Conservation (phyloP, 1,140 invertebrate genomes). For the Drosophila tristis region DNA sequence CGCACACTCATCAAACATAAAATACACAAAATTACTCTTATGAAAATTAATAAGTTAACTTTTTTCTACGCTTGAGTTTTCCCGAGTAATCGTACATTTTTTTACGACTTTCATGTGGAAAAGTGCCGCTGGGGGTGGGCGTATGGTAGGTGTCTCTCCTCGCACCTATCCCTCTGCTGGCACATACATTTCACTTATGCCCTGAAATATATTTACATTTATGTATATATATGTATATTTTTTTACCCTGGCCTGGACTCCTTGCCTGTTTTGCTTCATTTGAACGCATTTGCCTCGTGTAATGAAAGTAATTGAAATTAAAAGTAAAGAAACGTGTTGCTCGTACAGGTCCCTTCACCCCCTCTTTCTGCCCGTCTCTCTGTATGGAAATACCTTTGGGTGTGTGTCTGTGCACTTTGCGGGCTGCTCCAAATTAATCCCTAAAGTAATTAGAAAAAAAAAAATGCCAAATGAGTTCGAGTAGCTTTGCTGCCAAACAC, state of each 20-base stretch:
- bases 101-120: slow-evolving; percentile 51
- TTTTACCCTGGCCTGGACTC: slow-evolving; percentile 19
- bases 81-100: slow-evolving; percentile 29
- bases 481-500: slow-evolving; percentile 32
- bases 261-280: slow-evolving; percentile 67
- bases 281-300: slow-evolving; percentile 72
- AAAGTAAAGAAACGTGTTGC: slow-evolving; percentile 83
- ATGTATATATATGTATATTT: slow-evolving; percentile 16
- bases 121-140: neutral
- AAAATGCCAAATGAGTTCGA: slow-evolving; percentile 71
- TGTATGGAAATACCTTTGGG: slow-evolving; percentile 36
- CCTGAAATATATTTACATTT: slow-evolving; percentile 34
- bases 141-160: neutral
- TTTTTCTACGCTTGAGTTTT: slow-evolving; percentile 67
- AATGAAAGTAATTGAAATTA: slow-evolving; percentile 83
- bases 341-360: slow-evolving; percentile 21
- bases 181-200: slow-evolving; percentile 16
- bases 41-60: slow-evolving; percentile 83
- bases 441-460: slow-evolving; percentile 82
- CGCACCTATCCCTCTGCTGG: neutral
- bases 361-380: neutral
- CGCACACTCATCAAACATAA: slow-evolving; percentile 59
- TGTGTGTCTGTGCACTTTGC: slow-evolving; percentile 55
- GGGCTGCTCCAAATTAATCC: slow-evolving; percentile 78
- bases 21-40: slow-evolving; percentile 83